Evolutionary conservation across 92 coral and sea anemone species (phyloP), one percentile per base, ranked within the genome.

Genomic region (Pocillopora grandis): DNA sequence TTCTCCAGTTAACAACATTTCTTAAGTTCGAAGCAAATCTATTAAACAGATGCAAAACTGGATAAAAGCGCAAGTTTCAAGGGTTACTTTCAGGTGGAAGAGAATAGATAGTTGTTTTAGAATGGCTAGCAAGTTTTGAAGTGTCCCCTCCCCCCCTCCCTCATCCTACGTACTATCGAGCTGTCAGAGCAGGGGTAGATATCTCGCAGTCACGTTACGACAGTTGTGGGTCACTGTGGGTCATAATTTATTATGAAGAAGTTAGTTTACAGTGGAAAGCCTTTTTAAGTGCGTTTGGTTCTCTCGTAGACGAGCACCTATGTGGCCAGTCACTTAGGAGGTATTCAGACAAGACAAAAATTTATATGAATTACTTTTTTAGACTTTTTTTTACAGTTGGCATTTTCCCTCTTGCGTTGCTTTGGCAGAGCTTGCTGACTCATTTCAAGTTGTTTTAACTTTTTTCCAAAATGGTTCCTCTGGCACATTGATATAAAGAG

Each of bases 281-380:
- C 42, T 61, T 17, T 13, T 55, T 12, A 1, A 17, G 12, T 42
- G 36, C 12, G 69, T 66, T 48, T 42, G 17, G 23, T 79, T 61
- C 60, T 20, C 58, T 52, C 37, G 5, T 84, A 93, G 96, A 77
- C 87, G 18, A 93, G 97, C 77, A 89, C 94, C 35, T 95, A 88
- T 76, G 88, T 88, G 36, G 79, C 71, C 75, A 89, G 97, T 10
- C 92, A 94, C 16, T 83, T 10, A 85, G 77, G 67, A 86, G 96
- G 96, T 90, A 76, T 62, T 27, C 15, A 21, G 52, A 10, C 59
- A 19, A 33, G 55, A 58, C 9, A 13, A 17, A 19, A 19, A 21
- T 65, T 65, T 0, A 17, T 18, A 19, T 65, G 31, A 19, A 65
- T 12, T 65, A 42, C 52, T 42, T 42, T 42, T 42, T 42, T 42